Base-by-base conservation (phyloP, 2,113 vertebrate genomes). In the Dasyprocta punctata region DNA sequence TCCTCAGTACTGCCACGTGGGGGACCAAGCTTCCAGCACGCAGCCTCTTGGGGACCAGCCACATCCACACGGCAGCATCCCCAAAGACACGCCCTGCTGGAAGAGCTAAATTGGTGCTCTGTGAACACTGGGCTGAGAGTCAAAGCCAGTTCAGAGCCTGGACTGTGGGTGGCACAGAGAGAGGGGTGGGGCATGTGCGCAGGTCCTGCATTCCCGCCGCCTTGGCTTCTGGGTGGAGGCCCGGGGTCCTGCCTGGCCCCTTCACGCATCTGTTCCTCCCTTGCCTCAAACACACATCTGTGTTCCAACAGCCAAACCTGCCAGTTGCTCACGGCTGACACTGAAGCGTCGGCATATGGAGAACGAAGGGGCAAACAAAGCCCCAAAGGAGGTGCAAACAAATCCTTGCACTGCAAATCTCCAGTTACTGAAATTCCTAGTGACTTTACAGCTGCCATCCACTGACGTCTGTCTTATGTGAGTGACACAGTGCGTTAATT, bases 331-430 rank as follows among this genome's bases (percentile, higher is more conserved):
- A 28, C 16, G 47, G 17, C 24, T 7, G 24, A 71, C 10, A 17
- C 24, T 3, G 3, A 19, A 17, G 58, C 6, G 4, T 5, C 2
- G 26, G 7, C 0, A 20, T 1, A 0, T 1, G 6, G 20, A 36
- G 75, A 41, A 30, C 4, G 19, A 44, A 3, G 49, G 52, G 65
- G 36, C 14, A 5, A 33, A 13, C 0, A 28, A 16, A 54, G 56
- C 33, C 83, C 0, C 11, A 47, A 30, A 61, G 11, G 26, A 54
- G 78, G 63, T 3, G 10, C 54, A 47, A 36, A 41, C 14, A 1
- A 61, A 28, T 44, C 41, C 44, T 0, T 0, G 3, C 41, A 4
- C 8, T 0, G 1, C 69, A 13, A 17, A 49, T 5, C 19, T 69
- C 73, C 44, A 10, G 19, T 44, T 26, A 56, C 13, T 36, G 61